Conservation (phyloP, 2,888 invertebrate genomes). For the Mesodorylaimus sp. region DNA sequence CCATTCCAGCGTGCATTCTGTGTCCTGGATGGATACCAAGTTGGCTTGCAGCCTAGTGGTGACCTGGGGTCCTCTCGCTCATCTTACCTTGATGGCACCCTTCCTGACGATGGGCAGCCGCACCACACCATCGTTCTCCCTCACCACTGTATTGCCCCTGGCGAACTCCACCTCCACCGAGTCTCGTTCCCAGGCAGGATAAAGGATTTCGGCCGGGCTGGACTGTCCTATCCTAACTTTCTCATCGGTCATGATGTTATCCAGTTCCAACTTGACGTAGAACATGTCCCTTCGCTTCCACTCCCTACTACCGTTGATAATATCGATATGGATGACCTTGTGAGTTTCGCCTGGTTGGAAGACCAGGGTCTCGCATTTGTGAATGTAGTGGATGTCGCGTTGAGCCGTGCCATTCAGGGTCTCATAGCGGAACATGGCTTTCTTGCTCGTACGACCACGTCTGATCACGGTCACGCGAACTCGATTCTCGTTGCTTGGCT, state of each 20-base stretch:
- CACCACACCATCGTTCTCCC: constrained; percentile 39
- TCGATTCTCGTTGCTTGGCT: constrained; percentile 23
- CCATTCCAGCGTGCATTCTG: constrained; percentile 35
- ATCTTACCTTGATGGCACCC: constrained; percentile 39
- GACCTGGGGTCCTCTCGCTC: no score
- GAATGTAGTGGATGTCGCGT: constrained; percentile 38
- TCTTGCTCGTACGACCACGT: neutral
- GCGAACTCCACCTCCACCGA: constrained; percentile 37
- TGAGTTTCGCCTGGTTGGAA: constrained; percentile 38
- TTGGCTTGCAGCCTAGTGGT: no score
- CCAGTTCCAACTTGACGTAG: constrained; percentile 36
- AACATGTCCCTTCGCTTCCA: constrained; percentile 46
- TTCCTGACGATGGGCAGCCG: constrained; percentile 36
- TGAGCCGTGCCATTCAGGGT: constrained; percentile 42
- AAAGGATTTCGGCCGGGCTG: constrained; percentile 12
- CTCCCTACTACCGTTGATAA: constrained; percentile 37
- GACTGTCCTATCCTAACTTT: constrained; percentile 11
- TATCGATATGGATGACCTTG: constrained; percentile 36
- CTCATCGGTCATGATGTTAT: constrained; percentile 3
- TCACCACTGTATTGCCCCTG: constrained; percentile 40
- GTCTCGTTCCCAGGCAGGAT: no score
- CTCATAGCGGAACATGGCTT: constrained; percentile 33
- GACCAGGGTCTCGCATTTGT: constrained; percentile 36
- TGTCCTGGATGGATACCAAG: no score
- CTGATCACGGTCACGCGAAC: constrained; percentile 7